These are phyloP conservation scores for Perccottus glenii DNA, from an alignment of 2,113 vertebrate species.

Conservation along the genomic window DNA sequence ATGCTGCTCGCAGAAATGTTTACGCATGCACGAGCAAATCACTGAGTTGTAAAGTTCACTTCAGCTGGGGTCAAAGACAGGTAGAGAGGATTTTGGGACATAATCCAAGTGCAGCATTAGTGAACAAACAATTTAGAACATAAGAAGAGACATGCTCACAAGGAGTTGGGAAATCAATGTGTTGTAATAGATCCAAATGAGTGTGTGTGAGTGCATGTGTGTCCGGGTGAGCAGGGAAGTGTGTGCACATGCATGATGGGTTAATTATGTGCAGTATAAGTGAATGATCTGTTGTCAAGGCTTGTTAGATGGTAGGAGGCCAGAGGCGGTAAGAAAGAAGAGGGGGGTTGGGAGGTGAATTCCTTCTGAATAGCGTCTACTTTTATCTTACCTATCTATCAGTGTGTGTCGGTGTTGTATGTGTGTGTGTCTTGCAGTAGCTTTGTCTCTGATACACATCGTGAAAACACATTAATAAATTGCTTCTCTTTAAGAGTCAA, in stretches of 20 bases:
- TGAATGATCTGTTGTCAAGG: constrained; percentile 79
- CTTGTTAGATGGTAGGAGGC: constrained; percentile 78
- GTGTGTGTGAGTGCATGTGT: constrained; percentile 30
- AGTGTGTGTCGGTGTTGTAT: constrained; percentile 41
- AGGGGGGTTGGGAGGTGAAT: constrained; percentile 70
- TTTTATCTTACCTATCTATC: constrained; percentile 80
- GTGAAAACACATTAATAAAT: constrained; percentile 54
- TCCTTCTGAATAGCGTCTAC: constrained; percentile 76
- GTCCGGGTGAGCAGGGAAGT: constrained; percentile 7
- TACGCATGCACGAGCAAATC: constrained; percentile 40
- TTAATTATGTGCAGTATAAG: constrained; percentile 80
- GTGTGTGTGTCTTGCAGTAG: constrained; percentile 21
- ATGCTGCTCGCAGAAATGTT: constrained; percentile 37
- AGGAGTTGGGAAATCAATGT: constrained; percentile 34
- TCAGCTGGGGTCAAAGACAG: constrained; percentile 69
- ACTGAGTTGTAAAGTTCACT: constrained; percentile 35
- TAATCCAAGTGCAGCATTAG: constrained; percentile 68
- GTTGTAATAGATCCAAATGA: constrained; percentile 44
- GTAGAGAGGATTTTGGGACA: constrained; percentile 61
- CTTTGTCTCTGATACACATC: constrained; percentile 32
- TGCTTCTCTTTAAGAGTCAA: constrained; percentile 36
- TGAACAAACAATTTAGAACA: constrained; percentile 53
- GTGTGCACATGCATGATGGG: constrained; percentile 68
- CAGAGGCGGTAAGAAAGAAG: constrained; percentile 66
- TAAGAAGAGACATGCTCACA: constrained; percentile 33